Conservation (phyloP, 2,888 invertebrate genomes). For the Noctuana brunneofusca region DNA sequence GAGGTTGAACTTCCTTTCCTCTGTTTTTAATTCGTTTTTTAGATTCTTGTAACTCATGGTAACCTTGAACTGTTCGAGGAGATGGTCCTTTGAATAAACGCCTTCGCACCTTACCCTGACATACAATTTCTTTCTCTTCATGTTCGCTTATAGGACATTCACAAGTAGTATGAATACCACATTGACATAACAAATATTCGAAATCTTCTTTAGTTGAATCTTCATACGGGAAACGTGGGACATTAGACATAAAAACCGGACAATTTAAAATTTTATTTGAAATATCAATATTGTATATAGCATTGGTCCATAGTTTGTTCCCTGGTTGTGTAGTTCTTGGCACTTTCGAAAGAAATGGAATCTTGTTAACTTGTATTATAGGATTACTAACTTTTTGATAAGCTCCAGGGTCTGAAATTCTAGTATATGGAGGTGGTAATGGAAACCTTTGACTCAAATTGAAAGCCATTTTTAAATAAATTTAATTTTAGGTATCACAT, state of each 20-base stretch:
- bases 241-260: constrained; percentile 57
- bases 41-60: constrained; percentile 42
- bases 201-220: constrained; percentile 58
- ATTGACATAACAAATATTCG: constrained; percentile 61
- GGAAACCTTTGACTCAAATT: constrained; percentile 55
- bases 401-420: constrained; percentile 63
- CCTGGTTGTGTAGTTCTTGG: constrained; percentile 48
- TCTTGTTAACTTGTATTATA: constrained; percentile 46
- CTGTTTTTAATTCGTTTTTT: constrained; percentile 41
- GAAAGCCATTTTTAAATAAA: constrained; percentile 59
- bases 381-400: constrained; percentile 50
- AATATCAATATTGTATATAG: constrained; percentile 49
- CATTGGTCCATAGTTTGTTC: constrained; percentile 58
- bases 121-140: constrained; percentile 42
- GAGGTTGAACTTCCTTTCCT: constrained; percentile 45
- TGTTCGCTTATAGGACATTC: constrained; percentile 52
- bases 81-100: constrained; percentile 58
- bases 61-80: constrained; percentile 35
- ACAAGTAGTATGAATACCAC: constrained; percentile 56
- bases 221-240: constrained; percentile 66
- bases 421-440: constrained; percentile 47
- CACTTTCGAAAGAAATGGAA: constrained; percentile 59
- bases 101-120: constrained; percentile 55
- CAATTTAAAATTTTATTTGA: constrained; percentile 57
- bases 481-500: not conserved